These are phyloP conservation scores for Engraulis encrasicolus DNA, from an alignment of 2,113 vertebrate species.

Conservation along the genomic window DNA sequence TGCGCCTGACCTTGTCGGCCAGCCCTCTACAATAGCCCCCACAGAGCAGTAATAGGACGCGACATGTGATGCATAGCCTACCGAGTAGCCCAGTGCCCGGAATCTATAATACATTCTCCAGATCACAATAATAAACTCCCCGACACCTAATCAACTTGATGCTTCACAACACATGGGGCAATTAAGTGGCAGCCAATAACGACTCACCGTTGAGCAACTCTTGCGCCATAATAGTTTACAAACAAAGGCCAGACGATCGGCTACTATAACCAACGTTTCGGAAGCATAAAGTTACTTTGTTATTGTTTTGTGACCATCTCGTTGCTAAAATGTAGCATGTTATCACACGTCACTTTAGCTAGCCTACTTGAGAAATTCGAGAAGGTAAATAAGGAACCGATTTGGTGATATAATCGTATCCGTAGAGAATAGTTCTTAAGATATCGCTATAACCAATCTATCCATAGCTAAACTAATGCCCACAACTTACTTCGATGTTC, in stretches of 20 bases:
- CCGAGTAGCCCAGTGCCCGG: too few relatives aligned
- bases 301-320: too few relatives aligned
- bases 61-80: background rate
- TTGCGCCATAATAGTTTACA: background rate
- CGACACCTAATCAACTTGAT: background rate
- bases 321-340: too few relatives aligned
- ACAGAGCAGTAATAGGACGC: background rate
- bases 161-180: background rate
- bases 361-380: too few relatives aligned
- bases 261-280: too few relatives aligned
- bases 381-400: too few relatives aligned
- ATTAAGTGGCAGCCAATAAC: background rate
- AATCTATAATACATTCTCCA: background rate
- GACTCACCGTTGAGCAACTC: background rate
- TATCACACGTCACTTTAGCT: too few relatives aligned
- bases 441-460: too few relatives aligned
- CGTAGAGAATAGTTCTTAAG: too few relatives aligned
- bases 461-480: background rate
- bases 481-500: conserved; percentile 75
- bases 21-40: conserved; percentile 12
- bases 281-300: too few relatives aligned
- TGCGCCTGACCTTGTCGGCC: conserved; percentile 50
- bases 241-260: too few relatives aligned
- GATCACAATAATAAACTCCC: background rate
- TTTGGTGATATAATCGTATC: too few relatives aligned